A percentile compares a stretch with the other conserved stretches of the same genome.
These are phyloP conservation scores for Parelbella ahira DNA, from an alignment of 2,888 invertebrate species.

Conservation along the genomic window DNA sequence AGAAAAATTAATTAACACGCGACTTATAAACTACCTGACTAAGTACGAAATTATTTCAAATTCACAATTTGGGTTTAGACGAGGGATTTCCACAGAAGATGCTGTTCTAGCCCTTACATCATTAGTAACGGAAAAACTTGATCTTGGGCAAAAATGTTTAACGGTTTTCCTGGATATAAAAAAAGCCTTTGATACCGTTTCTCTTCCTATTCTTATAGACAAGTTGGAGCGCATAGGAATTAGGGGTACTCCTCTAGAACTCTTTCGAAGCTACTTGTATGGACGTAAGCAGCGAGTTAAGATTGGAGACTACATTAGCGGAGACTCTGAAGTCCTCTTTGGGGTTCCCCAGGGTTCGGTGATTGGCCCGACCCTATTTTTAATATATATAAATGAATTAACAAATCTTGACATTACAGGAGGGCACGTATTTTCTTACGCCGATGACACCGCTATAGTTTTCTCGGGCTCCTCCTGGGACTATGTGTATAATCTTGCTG, in stretches of 20 bases:
- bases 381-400: constrained; percentile 21
- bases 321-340: background rate
- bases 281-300: constrained; percentile 6
- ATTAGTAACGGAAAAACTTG: background rate
- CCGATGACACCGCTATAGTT: constrained; percentile 22
- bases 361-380: constrained; percentile 22
- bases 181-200: constrained; percentile 24
- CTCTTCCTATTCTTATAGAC: constrained; percentile 7
- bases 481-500: background rate
- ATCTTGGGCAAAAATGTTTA: constrained; percentile 5
- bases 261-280: constrained; percentile 6
- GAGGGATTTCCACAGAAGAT: constrained; percentile 12
- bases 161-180: constrained; percentile 17
- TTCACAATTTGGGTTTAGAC: constrained; percentile 15
- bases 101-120: constrained; percentile 8
- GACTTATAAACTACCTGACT: constrained; percentile 6
- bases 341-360: constrained; percentile 21
- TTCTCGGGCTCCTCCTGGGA: constrained; percentile 23
- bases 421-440: constrained; percentile 17
- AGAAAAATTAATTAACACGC: constrained; percentile 6
- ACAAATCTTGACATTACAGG: background rate
- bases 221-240: constrained; percentile 18
- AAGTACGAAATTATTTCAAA: constrained; percentile 15
- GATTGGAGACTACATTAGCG: constrained; percentile 11
- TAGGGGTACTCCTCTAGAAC: constrained; percentile 9